These are phyloP conservation scores for Drosophila siamana DNA, from an alignment of 2,888 invertebrate genomes.

Conservation along the genomic window DNA sequence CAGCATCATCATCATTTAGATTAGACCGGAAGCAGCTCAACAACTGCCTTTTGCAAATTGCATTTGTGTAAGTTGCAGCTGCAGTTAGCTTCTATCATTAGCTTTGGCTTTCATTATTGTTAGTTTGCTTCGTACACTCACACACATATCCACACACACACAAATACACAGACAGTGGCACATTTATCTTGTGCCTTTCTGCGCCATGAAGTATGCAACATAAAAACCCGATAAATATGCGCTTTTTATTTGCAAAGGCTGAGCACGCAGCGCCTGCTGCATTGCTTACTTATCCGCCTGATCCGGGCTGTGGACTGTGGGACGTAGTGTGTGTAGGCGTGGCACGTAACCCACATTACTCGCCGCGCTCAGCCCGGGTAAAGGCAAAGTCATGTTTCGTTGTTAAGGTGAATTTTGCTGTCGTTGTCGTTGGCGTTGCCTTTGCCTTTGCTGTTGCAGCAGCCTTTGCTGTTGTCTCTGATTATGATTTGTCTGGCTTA, in stretches of 20 bases:
- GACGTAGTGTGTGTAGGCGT: constrained; percentile 36
- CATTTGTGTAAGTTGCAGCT: constrained; percentile 34
- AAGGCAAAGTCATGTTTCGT: constrained; percentile 44
- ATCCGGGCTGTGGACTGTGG: constrained; percentile 30
- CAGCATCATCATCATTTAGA: constrained; percentile 30
- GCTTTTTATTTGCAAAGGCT: constrained; percentile 54
- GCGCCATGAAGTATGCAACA: constrained; percentile 68
- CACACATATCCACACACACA: not conserved
- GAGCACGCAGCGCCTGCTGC: constrained; percentile 34
- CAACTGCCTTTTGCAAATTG: constrained; percentile 22
- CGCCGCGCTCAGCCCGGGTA: constrained; percentile 11
- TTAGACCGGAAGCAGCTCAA: constrained; percentile 9
- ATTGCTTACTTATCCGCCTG: constrained; percentile 22
- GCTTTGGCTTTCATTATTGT: constrained; percentile 52
- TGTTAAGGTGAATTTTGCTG: constrained; percentile 62
- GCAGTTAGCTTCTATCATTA: constrained; percentile 47
- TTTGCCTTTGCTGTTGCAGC: constrained; percentile 42
- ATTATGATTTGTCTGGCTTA: constrained; percentile 78
- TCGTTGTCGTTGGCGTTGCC: constrained; percentile 39
- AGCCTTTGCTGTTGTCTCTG: constrained; percentile 60
- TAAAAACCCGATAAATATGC: constrained; percentile 67
- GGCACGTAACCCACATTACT: constrained; percentile 33
- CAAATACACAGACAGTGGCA: not conserved
- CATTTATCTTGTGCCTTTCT: constrained; percentile 41
- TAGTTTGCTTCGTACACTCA: constrained; percentile 21